phyloP scores from a whole-genome alignment of 92 coral and sea anemone genomes.

The Palythoa heliodiscus region DNA sequence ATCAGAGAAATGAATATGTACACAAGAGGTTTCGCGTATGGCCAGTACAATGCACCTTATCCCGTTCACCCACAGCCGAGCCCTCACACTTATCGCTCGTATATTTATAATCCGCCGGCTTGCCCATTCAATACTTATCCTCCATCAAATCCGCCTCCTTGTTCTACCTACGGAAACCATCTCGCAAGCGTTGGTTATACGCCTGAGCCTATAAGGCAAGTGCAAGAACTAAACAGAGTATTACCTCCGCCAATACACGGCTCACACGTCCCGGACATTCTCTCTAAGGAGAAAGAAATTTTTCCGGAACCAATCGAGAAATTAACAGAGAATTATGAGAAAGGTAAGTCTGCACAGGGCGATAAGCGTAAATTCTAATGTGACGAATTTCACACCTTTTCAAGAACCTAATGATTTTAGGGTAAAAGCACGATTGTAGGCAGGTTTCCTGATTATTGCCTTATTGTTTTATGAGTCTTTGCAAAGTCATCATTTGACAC shows the following conservation, averaged over 20 bases:
- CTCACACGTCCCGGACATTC: conserved; percentile 16
- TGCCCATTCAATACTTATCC: conserved; percentile 43
- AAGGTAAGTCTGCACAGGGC: conserved; percentile 13
- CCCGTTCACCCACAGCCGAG: conserved; percentile 35
- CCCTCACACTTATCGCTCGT: conserved; percentile 39
- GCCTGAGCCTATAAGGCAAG: conserved; percentile 29
- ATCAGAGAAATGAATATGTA: conserved; percentile 35
- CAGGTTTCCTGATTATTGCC: conserved; percentile 30
- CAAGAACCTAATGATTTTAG: conserved; percentile 15
- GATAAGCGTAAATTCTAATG: conserved; percentile 33
- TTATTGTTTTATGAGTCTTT: conserved; percentile 43
- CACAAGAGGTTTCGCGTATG: conserved; percentile 33
- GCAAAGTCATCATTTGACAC: conserved; percentile 46
- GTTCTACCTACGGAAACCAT: conserved; percentile 34
- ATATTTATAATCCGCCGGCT: conserved; percentile 31
- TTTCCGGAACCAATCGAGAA: conserved; percentile 37
- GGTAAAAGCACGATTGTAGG: conserved; percentile 14
- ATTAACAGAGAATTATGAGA: conserved; percentile 41
- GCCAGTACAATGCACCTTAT: conserved; percentile 28
- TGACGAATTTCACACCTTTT: conserved; percentile 46
- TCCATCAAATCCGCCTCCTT: conserved; percentile 34
- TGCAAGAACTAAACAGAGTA: conserved; percentile 19
- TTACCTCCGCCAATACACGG: conserved; percentile 14
- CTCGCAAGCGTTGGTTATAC: conserved; percentile 26
- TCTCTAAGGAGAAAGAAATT: conserved; percentile 23